A percentile compares a stretch with the other conserved stretches of the same genome.
Conservation (phyloP, 2,113 vertebrate species). For the Circaetus cinerascens region DNA sequence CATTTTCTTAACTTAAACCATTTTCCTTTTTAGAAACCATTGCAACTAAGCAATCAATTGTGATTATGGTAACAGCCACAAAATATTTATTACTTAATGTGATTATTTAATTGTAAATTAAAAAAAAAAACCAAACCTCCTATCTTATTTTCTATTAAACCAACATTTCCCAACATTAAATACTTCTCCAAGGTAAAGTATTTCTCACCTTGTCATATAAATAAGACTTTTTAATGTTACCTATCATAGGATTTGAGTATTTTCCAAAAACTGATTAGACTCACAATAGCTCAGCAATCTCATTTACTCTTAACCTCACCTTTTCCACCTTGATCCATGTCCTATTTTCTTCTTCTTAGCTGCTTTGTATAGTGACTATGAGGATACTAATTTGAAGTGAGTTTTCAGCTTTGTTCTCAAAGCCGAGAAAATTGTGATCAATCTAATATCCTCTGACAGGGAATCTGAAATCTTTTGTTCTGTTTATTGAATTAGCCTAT, state of each 20-base stretch:
- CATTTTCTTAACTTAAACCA: background rate
- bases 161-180: background rate
- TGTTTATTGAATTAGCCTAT: conserved; percentile 34
- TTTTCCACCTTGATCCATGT: background rate
- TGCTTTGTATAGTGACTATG: background rate
- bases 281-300: background rate
- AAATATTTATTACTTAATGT: conserved; percentile 20
- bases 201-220: background rate
- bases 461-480: conserved; percentile 15
- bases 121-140: background rate
- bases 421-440: background rate
- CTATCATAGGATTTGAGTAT: background rate
- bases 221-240: background rate
- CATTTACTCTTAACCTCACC: background rate
- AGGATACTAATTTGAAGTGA: conserved; percentile 9
- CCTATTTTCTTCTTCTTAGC: background rate
- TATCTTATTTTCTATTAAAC: background rate
- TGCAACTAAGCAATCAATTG: conserved; percentile 1
- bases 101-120: background rate
- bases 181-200: background rate
- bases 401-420: conserved; percentile 27
- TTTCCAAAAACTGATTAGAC: background rate
- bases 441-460: conserved; percentile 5
- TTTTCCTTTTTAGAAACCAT: background rate
- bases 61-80: background rate